Conservation (phyloP, 2,797 vertebrate genomes). For the Lophotriccus pileatus region DNA sequence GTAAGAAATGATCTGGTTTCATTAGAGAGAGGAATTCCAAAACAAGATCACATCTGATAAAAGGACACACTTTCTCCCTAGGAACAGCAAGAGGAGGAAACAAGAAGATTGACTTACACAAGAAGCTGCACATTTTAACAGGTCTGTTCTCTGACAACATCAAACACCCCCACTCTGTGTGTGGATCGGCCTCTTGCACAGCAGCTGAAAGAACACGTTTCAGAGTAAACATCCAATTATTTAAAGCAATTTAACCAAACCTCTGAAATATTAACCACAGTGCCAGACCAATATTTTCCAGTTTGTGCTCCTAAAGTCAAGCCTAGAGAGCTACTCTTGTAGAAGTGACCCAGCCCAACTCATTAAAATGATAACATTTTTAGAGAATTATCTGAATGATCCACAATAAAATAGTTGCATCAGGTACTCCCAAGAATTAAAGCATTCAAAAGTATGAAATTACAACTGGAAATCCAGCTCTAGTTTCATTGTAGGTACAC, state of each 20-base stretch:
- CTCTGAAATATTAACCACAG: neutral
- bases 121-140: neutral
- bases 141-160: neutral
- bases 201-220: neutral
- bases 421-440: neutral
- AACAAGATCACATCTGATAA: neutral
- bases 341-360: neutral
- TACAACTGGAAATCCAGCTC: neutral
- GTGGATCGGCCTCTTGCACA: rapidly evolving
- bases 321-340: neutral
- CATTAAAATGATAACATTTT: neutral
- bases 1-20: neutral
- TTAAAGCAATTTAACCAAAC: neutral
- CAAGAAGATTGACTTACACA: neutral
- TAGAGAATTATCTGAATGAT: neutral
- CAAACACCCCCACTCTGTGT: too few species aligned
- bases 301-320: neutral
- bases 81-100: neutral
- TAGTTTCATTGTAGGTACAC: neutral
- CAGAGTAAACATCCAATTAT: neutral
- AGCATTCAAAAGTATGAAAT: neutral
- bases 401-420: neutral
- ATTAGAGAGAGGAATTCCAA: neutral
- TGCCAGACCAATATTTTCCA: neutral
- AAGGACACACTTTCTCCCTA: neutral